Percentiles rank a stretch among this genome's conserved stretches.
phyloP scores from a whole-genome alignment of 2,113 vertebrate genomes.

The Argyrosomus japonicus region DNA sequence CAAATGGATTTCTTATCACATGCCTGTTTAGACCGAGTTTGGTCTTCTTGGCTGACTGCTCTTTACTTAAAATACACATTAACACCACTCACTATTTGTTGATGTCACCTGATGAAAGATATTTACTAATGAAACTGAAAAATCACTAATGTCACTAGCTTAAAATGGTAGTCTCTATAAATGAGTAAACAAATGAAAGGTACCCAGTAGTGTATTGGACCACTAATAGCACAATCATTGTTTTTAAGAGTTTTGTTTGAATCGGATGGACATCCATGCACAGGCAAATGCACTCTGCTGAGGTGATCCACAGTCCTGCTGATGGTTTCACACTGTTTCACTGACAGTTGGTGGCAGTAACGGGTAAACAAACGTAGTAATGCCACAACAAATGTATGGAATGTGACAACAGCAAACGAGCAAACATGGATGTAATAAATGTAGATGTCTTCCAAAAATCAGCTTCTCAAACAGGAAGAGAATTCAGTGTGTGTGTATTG shows the following conservation, averaged over 20 bases:
- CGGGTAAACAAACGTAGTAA: neutral
- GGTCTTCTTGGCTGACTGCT: neutral
- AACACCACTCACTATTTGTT: neutral
- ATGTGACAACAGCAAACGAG: no score
- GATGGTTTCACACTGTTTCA: no score
- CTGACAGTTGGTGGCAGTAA: neutral
- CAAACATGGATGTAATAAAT: neutral
- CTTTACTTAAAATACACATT: neutral
- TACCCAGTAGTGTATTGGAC: neutral
- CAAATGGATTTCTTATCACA: neutral
- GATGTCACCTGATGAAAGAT: neutral
- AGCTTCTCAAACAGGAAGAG: neutral
- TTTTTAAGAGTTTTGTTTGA: neutral
- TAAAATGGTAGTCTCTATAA: neutral
- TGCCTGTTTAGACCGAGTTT: neutral
- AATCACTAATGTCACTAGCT: neutral
- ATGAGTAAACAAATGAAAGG: neutral
- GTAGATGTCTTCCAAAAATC: neutral
- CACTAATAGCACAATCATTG: neutral
- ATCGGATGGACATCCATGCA: neutral
- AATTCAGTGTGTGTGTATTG: neutral
- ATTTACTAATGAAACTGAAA: neutral
- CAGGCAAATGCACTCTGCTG: neutral
- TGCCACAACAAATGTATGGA: no score
- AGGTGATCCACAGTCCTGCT: neutral